These are phyloP conservation scores for Campylomormyrus tamandua DNA, from an alignment of 2,113 vertebrate species.

Conservation along the genomic window DNA sequence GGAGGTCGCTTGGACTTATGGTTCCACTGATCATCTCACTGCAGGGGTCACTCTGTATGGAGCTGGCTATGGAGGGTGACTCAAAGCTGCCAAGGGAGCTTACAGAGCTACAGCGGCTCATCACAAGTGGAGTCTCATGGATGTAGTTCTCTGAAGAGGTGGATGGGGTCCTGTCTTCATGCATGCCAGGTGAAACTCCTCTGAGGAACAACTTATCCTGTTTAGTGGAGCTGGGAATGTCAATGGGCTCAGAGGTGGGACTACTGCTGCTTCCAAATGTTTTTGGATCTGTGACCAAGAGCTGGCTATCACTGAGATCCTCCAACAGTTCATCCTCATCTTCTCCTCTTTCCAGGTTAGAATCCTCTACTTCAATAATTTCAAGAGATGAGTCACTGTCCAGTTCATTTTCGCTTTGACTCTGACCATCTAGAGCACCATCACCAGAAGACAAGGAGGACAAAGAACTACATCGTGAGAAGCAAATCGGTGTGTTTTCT, in stretches of 20 bases:
- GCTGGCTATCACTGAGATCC: slow-evolving; percentile 59
- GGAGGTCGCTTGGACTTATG: slow-evolving; percentile 91
- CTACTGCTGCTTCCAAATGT: slow-evolving; percentile 46
- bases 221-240: slow-evolving; percentile 60
- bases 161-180: slow-evolving; percentile 81
- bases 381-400: slow-evolving; percentile 80
- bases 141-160: slow-evolving; percentile 94
- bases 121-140: slow-evolving; percentile 88
- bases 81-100: slow-evolving; percentile 95
- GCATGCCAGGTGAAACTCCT: slow-evolving; percentile 55
- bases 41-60: slow-evolving; percentile 93
- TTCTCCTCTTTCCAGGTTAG: slow-evolving; percentile 42
- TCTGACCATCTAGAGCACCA: slow-evolving; percentile 69
- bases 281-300: slow-evolving; percentile 62
- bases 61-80: slow-evolving; percentile 90
- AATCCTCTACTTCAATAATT: slow-evolving; percentile 81
- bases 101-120: slow-evolving; percentile 95
- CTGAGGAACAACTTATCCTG: slow-evolving; percentile 62
- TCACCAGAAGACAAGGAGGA: slow-evolving; percentile 88
- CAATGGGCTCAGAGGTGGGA: slow-evolving; percentile 58
- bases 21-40: slow-evolving; percentile 94
- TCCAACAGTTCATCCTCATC: slow-evolving; percentile 62
- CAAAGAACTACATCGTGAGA: slow-evolving; percentile 89
- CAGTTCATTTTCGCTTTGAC: slow-evolving; percentile 70
- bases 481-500: slow-evolving; percentile 82